A percentile compares a stretch with the other conserved stretches of the same genome.
Conservation (phyloP, 2,113 vertebrate genomes). For the Dasyornis broadbenti region DNA sequence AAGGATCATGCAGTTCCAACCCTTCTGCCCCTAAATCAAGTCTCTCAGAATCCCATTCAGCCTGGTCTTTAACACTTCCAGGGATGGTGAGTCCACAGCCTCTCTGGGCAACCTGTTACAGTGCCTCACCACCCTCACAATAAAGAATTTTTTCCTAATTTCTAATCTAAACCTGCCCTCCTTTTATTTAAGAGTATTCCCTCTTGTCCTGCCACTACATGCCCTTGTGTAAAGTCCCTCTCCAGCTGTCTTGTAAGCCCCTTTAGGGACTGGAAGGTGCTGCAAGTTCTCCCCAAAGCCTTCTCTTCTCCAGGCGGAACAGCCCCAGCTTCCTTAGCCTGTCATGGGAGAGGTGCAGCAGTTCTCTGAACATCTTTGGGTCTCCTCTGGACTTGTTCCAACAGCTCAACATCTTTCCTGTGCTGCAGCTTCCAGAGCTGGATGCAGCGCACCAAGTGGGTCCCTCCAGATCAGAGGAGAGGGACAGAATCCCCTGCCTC, state of each 20-base stretch:
- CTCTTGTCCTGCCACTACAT: neutral
- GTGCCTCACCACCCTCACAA: neutral
- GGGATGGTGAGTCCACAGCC: neutral
- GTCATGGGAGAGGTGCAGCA: neutral
- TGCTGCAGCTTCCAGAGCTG: neutral
- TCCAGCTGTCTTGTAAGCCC: neutral
- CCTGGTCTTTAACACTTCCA: neutral
- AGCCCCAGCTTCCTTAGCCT: neutral
- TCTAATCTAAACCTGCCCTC: neutral
- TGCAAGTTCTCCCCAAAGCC: neutral
- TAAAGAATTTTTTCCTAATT: neutral
- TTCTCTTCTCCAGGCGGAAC: neutral
- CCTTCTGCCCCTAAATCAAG: neutral
- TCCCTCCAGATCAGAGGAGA: neutral
- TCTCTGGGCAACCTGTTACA: neutral
- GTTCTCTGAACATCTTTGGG: neutral
- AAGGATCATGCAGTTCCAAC: neutral
- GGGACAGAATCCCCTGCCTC: neutral
- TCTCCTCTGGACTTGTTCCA: neutral
- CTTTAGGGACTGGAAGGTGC: neutral
- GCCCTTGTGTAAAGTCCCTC: neutral
- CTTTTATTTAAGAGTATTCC: neutral
- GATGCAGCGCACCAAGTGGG: accelerated
- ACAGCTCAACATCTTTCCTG: neutral
- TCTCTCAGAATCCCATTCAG: neutral